These are phyloP conservation scores for Sepioteuthis lessoniana DNA, from an alignment of 2,888 invertebrate genomes.

Conservation along the genomic window DNA sequence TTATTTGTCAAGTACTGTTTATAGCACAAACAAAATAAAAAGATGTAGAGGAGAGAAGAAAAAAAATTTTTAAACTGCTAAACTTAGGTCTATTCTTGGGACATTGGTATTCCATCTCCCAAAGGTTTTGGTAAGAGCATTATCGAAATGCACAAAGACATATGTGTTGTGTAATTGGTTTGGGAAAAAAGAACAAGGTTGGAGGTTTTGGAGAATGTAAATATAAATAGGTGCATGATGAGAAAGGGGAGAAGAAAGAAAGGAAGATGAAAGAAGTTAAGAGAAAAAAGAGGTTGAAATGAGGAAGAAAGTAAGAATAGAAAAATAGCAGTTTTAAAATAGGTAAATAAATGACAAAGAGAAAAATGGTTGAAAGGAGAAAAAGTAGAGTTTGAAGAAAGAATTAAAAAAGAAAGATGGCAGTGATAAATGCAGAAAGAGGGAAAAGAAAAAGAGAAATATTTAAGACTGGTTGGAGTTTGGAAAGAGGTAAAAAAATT, in stretches of 20 bases:
- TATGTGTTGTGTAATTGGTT: slow-evolving; percentile 33
- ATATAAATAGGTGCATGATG: neutral
- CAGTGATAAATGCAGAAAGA: too few relatives aligned
- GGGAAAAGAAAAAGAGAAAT: too few relatives aligned
- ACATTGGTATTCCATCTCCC: slow-evolving; percentile 33
- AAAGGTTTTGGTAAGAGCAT: slow-evolving; percentile 23
- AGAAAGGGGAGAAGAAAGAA: neutral
- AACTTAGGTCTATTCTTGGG: slow-evolving; percentile 33
- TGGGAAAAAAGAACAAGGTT: neutral
- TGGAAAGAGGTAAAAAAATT: neutral
- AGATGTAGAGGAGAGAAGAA: neutral
- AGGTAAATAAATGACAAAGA: too few relatives aligned
- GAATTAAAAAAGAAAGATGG: too few relatives aligned
- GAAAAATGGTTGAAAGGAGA: too few relatives aligned
- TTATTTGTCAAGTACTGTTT: slow-evolving; percentile 14
- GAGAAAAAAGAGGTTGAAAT: too few relatives aligned
- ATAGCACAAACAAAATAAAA: neutral
- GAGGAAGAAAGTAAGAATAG: too few relatives aligned
- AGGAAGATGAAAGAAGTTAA: neutral
- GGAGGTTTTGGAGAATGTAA: neutral
- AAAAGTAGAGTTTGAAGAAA: too few relatives aligned
- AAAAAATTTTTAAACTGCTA: neutral
- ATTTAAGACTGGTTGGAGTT: too few relatives aligned
- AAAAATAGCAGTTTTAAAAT: too few relatives aligned
- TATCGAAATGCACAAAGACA: neutral